These are phyloP conservation scores for Triplophysa siluroides DNA, from an alignment of 2,113 vertebrate species.

Conservation along the genomic window DNA sequence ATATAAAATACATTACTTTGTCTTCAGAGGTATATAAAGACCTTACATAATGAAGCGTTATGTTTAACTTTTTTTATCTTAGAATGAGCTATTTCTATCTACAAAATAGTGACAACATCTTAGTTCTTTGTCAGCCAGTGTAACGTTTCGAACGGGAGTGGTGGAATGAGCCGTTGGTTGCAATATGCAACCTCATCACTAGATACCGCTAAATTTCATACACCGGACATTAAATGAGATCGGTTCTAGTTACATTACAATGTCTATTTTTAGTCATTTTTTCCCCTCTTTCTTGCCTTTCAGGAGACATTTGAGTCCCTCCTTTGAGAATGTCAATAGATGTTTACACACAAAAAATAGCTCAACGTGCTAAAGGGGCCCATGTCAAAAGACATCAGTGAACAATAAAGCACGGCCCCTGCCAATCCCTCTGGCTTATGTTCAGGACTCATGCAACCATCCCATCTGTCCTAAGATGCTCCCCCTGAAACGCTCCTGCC, in stretches of 20 bases:
- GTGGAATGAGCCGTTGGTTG: too few species aligned
- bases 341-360: slow-evolving; percentile 42
- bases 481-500: slow-evolving; percentile 48
- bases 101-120: too few species aligned
- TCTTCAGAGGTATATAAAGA: too few species aligned
- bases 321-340: slow-evolving; percentile 20
- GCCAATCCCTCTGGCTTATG: slow-evolving; percentile 52
- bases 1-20: too few species aligned
- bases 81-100: too few species aligned
- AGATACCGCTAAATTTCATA: too few species aligned
- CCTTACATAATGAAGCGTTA: too few species aligned
- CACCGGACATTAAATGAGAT: not conserved
- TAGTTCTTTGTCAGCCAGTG: too few species aligned
- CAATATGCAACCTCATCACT: too few species aligned
- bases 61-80: too few species aligned
- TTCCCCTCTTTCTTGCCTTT: slow-evolving; percentile 9
- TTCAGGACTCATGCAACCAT: slow-evolving; percentile 53
- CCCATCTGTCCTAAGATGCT: slow-evolving; percentile 55
- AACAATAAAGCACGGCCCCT: slow-evolving; percentile 47
- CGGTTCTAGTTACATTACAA: not conserved
- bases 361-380: slow-evolving; percentile 36
- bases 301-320: slow-evolving; percentile 3
- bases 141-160: too few species aligned
- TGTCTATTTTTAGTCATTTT: not conserved
- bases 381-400: slow-evolving; percentile 47